Base-by-base conservation (phyloP, 2,113 vertebrate species). In the Dipodomys stephensi region DNA sequence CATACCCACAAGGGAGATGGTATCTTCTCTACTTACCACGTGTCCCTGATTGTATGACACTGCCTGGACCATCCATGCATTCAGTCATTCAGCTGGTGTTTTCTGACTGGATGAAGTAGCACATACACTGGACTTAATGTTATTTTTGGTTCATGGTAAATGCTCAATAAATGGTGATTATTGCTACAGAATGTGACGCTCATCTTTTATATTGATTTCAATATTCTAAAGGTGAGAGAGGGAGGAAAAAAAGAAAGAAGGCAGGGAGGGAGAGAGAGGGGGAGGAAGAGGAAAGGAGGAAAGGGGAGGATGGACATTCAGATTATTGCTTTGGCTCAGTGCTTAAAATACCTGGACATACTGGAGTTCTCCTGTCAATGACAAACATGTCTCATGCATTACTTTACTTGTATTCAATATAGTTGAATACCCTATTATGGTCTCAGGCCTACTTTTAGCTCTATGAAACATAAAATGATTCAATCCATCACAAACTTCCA, bases 381-480 rank as follows among this genome's bases (percentile, higher is more conserved):
- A 22, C 62, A 88, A 80, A 71, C 7, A 13, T 46, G 60, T n/a
- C 27, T 22, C 49, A 64, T 46, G 5, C 15, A 83, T 46, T 67
- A 62, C 72, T 39, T 69, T 22, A 57, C 19, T 85, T 16, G 16
- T 30, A 35, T 84, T 91, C 28, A 93, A 1, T 71, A 67, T 90
- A 90, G 9, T 25, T 88, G 28, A 93, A 6, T 18, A 76, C 18
- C 6, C 39, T 87, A 7, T 81, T 57, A 57, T 57, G 13, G 23
- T 76, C 23, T 80, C n/a, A 67, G 72, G 49, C 65, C 74, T 80
- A 20, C 53, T 32, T 91, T 74, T 84, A 90, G 28, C 64, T 81
- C 53, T 65, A 4, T 76, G 32, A n/a, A 87, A 91, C 46, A 13
- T 69, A 80, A 96, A 89, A 67, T 83, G 72, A 79, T 87, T 80